These are phyloP conservation scores for Gisinianus flammeolus DNA, from an alignment of 2,888 invertebrate species.

Conservation along the genomic window DNA sequence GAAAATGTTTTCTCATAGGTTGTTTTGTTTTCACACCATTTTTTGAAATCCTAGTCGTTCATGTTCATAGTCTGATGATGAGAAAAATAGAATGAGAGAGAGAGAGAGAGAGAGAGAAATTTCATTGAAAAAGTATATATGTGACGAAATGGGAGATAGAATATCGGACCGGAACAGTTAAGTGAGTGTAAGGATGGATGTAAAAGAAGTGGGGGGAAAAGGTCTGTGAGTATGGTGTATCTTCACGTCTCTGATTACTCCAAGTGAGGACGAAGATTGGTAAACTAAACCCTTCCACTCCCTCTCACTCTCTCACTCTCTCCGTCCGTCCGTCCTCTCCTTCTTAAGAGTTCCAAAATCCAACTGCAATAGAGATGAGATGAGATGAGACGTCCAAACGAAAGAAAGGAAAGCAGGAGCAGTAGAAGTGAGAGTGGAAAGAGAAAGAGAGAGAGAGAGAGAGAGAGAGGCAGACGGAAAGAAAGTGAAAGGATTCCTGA, in stretches of 20 bases:
- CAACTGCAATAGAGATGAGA: not conserved
- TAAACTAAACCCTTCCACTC: conserved; percentile 15
- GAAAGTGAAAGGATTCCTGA: conserved; percentile 9
- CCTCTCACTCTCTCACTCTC: too few relatives aligned
- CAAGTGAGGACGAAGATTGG: conserved; percentile 10
- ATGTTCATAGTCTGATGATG: too few relatives aligned
- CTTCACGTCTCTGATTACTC: conserved; percentile 13
- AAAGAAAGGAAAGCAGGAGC: not conserved
- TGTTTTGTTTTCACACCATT: too few relatives aligned
- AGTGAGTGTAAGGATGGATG: not conserved
- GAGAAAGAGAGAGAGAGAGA: not conserved
- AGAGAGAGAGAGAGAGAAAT: too few relatives aligned
- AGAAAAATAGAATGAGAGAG: too few relatives aligned
- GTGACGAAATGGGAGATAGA: too few relatives aligned
- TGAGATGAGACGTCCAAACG: conserved; percentile 5
- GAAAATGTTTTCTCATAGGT: too few relatives aligned
- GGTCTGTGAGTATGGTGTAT: not conserved
- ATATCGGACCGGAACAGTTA: not conserved
- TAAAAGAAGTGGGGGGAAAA: not conserved
- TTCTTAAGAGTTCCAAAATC: conserved; percentile 11
- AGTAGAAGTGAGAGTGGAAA: not conserved
- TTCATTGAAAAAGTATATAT: too few relatives aligned
- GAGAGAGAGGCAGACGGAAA: not conserved
- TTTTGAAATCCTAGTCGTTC: too few relatives aligned
- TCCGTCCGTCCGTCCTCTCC: too few relatives aligned